Evolutionary conservation across 2,888 invertebrate genomes (phyloP).

Genomic region (Meghimatium bilineatum): DNA sequence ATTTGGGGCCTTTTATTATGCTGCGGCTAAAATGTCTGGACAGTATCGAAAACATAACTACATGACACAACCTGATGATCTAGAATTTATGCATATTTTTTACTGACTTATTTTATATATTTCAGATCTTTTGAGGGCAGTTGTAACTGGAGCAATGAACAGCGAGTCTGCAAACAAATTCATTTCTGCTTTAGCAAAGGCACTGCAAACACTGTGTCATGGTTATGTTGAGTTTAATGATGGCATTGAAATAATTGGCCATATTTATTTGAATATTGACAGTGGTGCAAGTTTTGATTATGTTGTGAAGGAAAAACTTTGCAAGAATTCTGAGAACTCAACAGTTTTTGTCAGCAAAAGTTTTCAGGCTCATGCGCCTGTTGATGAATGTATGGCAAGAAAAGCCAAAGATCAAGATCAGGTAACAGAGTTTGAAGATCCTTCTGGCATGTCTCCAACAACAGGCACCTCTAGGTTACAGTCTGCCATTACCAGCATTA

Average conservation of each 20-base stretch:
- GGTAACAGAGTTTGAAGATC: slow-evolving; percentile 26
- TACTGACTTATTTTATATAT: background rate
- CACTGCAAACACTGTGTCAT: slow-evolving; percentile 53
- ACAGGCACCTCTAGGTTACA: slow-evolving; percentile 46
- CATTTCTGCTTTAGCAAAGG: slow-evolving; percentile 51
- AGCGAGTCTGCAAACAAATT: slow-evolving; percentile 52
- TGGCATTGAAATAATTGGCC: slow-evolving; percentile 53
- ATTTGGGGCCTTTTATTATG: too few species aligned
- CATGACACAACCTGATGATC: too few species aligned
- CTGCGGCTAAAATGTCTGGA: too few species aligned
- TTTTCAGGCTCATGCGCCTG: slow-evolving; percentile 50
- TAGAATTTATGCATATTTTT: too few species aligned
- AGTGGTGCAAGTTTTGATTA: slow-evolving; percentile 51
- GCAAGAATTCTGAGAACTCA: slow-evolving; percentile 52
- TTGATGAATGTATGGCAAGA: slow-evolving; percentile 44
- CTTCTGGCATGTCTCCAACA: slow-evolving; percentile 44
- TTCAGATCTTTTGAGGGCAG: slow-evolving; percentile 7
- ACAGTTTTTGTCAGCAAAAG: slow-evolving; percentile 55
- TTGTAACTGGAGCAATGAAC: slow-evolving; percentile 37
- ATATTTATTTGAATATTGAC: slow-evolving; percentile 51
- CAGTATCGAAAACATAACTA: too few species aligned
- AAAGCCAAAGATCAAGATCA: slow-evolving; percentile 43
- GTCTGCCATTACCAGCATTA: slow-evolving; percentile 53
- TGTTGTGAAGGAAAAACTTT: slow-evolving; percentile 53
- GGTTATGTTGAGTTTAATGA: slow-evolving; percentile 53